Percentiles rank a stretch among this genome's conserved stretches.
phyloP scores from a whole-genome alignment of 1,140 invertebrate genomes.

The Nasonia giraulti region DNA sequence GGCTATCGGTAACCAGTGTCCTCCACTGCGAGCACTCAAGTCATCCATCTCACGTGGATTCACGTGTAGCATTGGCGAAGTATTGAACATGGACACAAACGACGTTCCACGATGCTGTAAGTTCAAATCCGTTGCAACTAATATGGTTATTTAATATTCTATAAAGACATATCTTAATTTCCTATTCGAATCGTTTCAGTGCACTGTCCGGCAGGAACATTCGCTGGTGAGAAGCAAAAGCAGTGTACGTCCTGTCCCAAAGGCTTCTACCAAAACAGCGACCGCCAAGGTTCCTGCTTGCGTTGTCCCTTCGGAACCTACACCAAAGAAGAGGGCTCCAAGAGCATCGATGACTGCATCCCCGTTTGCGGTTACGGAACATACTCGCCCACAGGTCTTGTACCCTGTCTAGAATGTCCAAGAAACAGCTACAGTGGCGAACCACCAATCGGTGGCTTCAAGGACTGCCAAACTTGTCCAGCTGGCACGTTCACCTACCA shows the following conservation, averaged over 20 bases:
- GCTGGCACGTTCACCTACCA: conserved; percentile 94
- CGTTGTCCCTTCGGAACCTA: conserved; percentile 94
- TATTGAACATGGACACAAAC: conserved; percentile 92
- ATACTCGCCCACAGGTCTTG: conserved; percentile 94
- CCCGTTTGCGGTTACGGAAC: conserved; percentile 97
- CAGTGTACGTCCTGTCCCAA: conserved; percentile 90
- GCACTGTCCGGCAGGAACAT: conserved; percentile 96
- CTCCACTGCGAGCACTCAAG: conserved; percentile 88
- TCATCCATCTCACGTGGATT: conserved; percentile 92
- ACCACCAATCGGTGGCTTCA: conserved; percentile 92
- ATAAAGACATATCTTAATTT: neutral
- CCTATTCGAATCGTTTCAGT: conserved; percentile 75
- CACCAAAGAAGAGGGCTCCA: conserved; percentile 93
- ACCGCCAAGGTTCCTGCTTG: conserved; percentile 89
- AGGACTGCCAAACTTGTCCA: conserved; percentile 94
- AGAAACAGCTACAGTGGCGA: conserved; percentile 92
- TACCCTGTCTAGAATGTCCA: conserved; percentile 96
- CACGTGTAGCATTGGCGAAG: conserved; percentile 93
- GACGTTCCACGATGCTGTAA: conserved; percentile 94
- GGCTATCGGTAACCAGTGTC: conserved; percentile 92
- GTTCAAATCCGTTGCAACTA: conserved; percentile 66
- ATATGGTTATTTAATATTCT: neutral
- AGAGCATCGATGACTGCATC: conserved; percentile 87
- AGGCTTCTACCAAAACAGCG: conserved; percentile 95
- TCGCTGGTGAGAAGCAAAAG: conserved; percentile 89